These are phyloP conservation scores for Liopterus haemorrhoidalis DNA, from an alignment of 2,888 invertebrate genomes.

Conservation along the genomic window DNA sequence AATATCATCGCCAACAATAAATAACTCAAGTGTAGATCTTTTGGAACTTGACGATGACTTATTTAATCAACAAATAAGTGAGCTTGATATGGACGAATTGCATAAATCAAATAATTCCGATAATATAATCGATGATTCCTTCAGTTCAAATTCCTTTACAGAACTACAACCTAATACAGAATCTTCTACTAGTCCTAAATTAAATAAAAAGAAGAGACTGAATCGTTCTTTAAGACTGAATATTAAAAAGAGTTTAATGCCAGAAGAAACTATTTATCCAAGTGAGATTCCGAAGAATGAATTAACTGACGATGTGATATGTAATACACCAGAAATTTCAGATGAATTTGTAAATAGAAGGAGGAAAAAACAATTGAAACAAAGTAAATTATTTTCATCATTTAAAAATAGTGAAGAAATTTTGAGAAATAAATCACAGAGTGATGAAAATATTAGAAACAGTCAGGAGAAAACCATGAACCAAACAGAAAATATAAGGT, in stretches of 20 bases:
- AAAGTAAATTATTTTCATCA: conserved; percentile 9
- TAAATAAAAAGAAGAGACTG: conserved; percentile 12
- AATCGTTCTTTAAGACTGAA: conserved; percentile 1
- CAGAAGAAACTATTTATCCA: conserved; percentile 7
- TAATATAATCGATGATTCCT: conserved; percentile 16
- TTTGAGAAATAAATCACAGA: no score
- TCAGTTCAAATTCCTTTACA: no score
- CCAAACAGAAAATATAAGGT: no score
- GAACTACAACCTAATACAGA: no score
- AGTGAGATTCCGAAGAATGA: no score
- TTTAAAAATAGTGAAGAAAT: no score
- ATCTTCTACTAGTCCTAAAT: conserved; percentile 14
- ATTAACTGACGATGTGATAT: no score
- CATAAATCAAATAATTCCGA: conserved; percentile 16
- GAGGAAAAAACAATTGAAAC: conserved; percentile 14
- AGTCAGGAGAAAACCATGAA: no score
- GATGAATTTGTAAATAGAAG: conserved; percentile 9
- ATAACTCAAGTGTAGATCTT: neutral
- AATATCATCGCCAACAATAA: neutral
- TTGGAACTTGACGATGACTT: conserved; percentile 6
- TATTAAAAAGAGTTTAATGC: neutral
- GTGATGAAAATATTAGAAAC: no score
- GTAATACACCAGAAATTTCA: conserved; percentile 2
- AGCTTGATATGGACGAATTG: conserved; percentile 9
- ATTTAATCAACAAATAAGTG: conserved; percentile 17